Evolutionary conservation across 2,797 vertebrate species (phyloP).

Genomic region (Merluccius polli): DNA sequence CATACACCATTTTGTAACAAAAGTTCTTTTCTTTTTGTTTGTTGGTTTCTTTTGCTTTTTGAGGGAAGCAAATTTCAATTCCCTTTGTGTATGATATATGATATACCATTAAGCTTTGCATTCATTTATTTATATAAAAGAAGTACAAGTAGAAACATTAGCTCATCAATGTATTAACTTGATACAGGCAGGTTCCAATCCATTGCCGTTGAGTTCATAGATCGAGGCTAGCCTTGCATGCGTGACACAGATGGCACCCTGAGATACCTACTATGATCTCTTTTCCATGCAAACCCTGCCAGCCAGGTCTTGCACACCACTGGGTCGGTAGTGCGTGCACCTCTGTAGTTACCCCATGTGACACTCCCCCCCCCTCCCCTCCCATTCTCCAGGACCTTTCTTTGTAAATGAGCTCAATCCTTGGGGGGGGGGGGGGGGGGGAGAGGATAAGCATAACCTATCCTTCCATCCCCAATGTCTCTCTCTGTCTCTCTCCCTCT

Average conservation of each 20-base stretch:
- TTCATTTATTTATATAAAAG: neutral
- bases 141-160: neutral
- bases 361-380: conserved; percentile 40
- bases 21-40: no score
- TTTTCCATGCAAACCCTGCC: neutral
- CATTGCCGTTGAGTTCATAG: neutral
- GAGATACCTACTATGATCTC: neutral
- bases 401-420: conserved; percentile 65
- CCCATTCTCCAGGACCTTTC: conserved; percentile 55
- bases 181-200: neutral
- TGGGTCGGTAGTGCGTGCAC: conserved; percentile 14
- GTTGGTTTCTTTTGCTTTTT: no score
- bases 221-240: neutral
- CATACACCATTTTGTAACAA: neutral
- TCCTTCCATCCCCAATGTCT: conserved; percentile 39
- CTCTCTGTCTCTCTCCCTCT: conserved; percentile 36
- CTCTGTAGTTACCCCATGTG: conserved; percentile 45
- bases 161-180: neutral
- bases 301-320: neutral
- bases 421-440: conserved; percentile 38
- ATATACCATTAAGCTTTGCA: neutral
- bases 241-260: neutral
- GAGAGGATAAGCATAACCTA: conserved; percentile 34
- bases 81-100: no score
- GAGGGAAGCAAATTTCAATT: no score